Evolutionary conservation across 2,797 vertebrate genomes (phyloP).

Genomic region (Artibeus jamaicensis): DNA sequence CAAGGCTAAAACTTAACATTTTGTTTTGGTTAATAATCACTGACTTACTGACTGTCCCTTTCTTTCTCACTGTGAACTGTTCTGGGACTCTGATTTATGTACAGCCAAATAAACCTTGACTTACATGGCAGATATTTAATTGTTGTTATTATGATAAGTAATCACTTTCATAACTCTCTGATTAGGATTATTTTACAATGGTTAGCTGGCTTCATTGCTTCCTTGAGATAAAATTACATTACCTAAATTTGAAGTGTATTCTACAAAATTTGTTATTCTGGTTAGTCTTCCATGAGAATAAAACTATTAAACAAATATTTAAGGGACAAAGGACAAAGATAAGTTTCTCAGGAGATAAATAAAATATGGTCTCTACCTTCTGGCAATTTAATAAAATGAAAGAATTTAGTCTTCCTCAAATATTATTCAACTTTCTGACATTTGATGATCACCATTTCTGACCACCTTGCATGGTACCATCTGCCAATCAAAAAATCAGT

Average conservation of each 20-base stretch:
- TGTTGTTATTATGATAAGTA: not conserved
- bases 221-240: not conserved
- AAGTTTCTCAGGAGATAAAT: not conserved
- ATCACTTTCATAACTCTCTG: slow-evolving; percentile 21
- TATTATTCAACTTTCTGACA: slow-evolving; percentile 66
- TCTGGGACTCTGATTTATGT: slow-evolving; percentile 28
- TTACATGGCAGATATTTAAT: slow-evolving; percentile 14
- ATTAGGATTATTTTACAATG: slow-evolving; percentile 7
- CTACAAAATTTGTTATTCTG: not conserved
- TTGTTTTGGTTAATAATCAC: slow-evolving; percentile 39
- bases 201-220: not conserved
- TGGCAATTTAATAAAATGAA: slow-evolving; percentile 61
- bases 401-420: slow-evolving; percentile 45
- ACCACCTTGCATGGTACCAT: slow-evolving; percentile 48
- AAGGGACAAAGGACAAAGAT: not conserved
- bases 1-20: slow-evolving; percentile 52
- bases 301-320: slow-evolving; percentile 29
- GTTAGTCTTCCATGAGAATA: not conserved
- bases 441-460: slow-evolving; percentile 61
- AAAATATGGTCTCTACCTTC: not conserved
- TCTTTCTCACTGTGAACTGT: not conserved
- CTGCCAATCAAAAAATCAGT: slow-evolving; percentile 73
- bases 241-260: not conserved
- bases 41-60: not conserved
- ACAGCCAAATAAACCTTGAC: not conserved